Conservation (phyloP, 2,888 invertebrate species). For the Litoditis marina region DNA sequence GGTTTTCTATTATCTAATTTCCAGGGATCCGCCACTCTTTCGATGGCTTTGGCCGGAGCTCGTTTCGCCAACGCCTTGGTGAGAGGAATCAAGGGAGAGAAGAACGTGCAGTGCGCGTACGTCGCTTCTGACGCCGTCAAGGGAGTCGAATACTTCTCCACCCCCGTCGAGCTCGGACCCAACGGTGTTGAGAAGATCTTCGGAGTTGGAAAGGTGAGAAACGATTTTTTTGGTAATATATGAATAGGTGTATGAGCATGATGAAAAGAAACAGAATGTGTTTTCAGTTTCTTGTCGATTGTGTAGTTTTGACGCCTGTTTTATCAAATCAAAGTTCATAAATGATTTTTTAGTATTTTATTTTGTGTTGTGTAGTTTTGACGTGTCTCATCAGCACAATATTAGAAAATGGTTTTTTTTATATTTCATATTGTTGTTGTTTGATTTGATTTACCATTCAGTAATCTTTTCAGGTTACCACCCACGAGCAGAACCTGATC, state of each 20-base stretch:
- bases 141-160: slow-evolving; percentile 88
- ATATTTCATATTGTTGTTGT: background rate
- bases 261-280: background rate
- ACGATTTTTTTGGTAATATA: no score
- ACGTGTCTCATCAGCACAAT: no score
- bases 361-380: no score
- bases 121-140: slow-evolving; percentile 77
- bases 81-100: slow-evolving; percentile 72
- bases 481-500: slow-evolving; percentile 79
- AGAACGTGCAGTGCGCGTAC: slow-evolving; percentile 66
- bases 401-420: background rate
- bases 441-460: background rate
- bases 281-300: background rate
- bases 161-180: slow-evolving; percentile 79
- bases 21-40: slow-evolving; percentile 89
- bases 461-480: slow-evolving; percentile 56
- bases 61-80: slow-evolving; percentile 79
- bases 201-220: slow-evolving; percentile 79
- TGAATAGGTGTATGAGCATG: background rate
- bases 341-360: background rate
- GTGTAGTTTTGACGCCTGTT: no score
- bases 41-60: slow-evolving; percentile 96
- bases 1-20: background rate
- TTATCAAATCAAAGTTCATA: slow-evolving; percentile 21
- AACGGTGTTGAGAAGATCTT: slow-evolving; percentile 88